Evolutionary conservation across 2,888 invertebrate species (phyloP), one percentile per base, ranked within the genome.

Genomic region (Gryllus longicercus): DNA sequence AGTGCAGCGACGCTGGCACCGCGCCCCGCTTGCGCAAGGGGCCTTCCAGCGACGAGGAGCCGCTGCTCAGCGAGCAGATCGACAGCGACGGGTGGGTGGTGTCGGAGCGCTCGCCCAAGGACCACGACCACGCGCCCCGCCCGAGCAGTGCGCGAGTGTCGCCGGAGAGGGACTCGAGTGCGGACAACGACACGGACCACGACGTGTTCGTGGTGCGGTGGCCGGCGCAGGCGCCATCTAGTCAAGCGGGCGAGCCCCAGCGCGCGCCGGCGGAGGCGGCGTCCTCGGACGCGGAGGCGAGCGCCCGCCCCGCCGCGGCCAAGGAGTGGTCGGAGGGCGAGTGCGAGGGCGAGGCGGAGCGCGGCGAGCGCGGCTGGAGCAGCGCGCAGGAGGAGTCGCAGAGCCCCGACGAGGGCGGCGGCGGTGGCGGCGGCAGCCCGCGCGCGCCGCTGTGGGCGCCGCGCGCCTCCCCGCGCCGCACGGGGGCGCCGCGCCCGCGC

Each of bases 371-470:
- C 84, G 85, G 84, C 77, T 85, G 86, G 84, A 85, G 84, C 77
- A 86, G 85, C 82, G 85, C 86, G 10, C 86, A 86, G 82, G 87
- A 87, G 81, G 87, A 87, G 82, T 86, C 87, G 0, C 83, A 86
- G 21, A 88, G 86, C 83, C 88, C 88, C 0, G 88, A 88, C 82
- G 88, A 87, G n/a, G 14, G 16, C 4, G 16, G 63, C n/a, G n/a
- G n/a, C n/a, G n/a, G n/a, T n/a, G n/a, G n/a, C n/a, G n/a, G n/a
- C 1, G 16, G 16, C 11, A n/a, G 51, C n/a, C 63, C 63, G 63
- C 63, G 63, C n/a, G 3, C 16, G 18, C 63, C 63, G 63, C 11
- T 18, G 0, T 10, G 11, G 63, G n/a, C n/a, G 63, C 63, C 63
- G n/a, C 63, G 63, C 63, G 63, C 63, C 63, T 63, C 63, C n/a